Conservation (phyloP, 2,888 invertebrate species). For the Hypomecis atomaria region DNA sequence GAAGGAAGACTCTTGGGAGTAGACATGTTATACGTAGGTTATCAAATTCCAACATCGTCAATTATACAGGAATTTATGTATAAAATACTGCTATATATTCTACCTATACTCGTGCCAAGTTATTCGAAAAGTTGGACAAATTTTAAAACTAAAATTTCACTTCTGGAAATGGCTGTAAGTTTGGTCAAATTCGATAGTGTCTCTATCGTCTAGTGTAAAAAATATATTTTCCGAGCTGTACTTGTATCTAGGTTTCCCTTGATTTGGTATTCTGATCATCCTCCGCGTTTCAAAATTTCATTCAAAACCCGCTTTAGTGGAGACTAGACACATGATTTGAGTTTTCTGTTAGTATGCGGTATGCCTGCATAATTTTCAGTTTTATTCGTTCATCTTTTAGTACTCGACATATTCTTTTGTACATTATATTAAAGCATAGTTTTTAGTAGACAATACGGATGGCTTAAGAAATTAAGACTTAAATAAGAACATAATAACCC, state of each 20-base stretch:
- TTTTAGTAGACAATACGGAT: too few relatives aligned
- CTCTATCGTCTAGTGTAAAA: not conserved
- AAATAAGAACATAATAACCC: too few relatives aligned
- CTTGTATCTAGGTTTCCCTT: not conserved
- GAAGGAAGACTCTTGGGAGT: not conserved
- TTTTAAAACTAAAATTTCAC: not conserved
- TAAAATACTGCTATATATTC: not conserved
- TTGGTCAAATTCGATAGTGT: not conserved
- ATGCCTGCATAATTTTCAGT: not conserved
- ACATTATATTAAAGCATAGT: too few relatives aligned
- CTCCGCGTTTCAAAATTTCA: constrained; percentile 1
- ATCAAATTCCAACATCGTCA: constrained; percentile 7
- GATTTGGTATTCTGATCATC: not conserved
- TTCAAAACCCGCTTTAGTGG: not conserved
- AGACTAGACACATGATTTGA: not conserved
- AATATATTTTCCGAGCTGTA: not conserved
- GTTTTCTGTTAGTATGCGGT: not conserved
- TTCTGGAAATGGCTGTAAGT: too few relatives aligned
- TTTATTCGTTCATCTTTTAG: too few relatives aligned
- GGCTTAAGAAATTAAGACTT: too few relatives aligned
- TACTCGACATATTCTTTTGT: too few relatives aligned
- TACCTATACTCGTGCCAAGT: not conserved
- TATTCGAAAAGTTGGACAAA: not conserved
- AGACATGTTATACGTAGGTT: not conserved
- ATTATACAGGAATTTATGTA: constrained; percentile 1